Evolutionary conservation across 2,888 invertebrate species (phyloP).

Genomic region (Hydraecia micacea): DNA sequence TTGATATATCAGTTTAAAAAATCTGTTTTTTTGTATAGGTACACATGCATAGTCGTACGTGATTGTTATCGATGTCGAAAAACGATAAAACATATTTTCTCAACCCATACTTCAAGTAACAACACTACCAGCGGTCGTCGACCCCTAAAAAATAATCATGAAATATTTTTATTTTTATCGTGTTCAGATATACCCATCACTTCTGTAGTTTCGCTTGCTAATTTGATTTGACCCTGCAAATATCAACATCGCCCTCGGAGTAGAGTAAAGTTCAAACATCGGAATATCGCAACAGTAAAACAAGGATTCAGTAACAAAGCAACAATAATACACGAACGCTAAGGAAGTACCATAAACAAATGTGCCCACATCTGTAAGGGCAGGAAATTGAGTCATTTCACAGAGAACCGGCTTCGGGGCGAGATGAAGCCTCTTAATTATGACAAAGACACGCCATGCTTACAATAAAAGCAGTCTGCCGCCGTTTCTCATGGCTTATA

Average conservation of each 20-base stretch:
- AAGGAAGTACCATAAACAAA: constrained; percentile 44
- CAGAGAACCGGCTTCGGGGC: constrained; percentile 46
- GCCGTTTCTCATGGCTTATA: constrained; percentile 55
- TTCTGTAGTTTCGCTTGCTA: too few relatives aligned
- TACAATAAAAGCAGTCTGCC: constrained; percentile 59
- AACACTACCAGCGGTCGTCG: neutral
- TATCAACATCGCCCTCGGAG: constrained; percentile 3
- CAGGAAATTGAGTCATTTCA: constrained; percentile 68
- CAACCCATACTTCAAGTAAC: neutral
- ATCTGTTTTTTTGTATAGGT: neutral
- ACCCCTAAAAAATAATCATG: neutral
- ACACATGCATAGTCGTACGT: too few relatives aligned
- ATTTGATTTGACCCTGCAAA: neutral
- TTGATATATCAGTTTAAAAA: neutral
- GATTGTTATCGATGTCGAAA: neutral
- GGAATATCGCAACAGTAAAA: constrained; percentile 14
- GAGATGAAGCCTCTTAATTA: constrained; percentile 73
- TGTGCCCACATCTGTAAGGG: constrained; percentile 42
- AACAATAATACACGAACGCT: constrained; percentile 42
- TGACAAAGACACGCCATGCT: constrained; percentile 64
- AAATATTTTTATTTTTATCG: neutral
- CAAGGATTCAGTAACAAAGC: constrained; percentile 31
- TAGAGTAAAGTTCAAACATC: constrained; percentile 32
- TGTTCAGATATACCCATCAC: too few relatives aligned
- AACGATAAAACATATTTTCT: neutral